phyloP scores from a whole-genome alignment of 2,113 vertebrate species.

The Narcine bancroftii region DNA sequence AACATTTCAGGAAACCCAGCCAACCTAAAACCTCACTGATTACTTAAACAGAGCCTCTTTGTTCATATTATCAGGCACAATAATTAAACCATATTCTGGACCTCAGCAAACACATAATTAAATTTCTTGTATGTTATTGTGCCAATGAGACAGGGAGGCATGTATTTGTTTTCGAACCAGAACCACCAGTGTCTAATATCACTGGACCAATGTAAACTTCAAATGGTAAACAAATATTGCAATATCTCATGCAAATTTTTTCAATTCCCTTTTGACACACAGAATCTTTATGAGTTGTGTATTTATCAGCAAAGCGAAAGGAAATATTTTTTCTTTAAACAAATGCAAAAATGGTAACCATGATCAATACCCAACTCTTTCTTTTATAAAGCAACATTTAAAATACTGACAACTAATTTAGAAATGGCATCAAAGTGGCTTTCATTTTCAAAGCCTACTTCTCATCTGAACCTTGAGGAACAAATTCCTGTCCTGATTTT shows the following conservation, averaged over 20 bases:
- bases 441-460: background rate
- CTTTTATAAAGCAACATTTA: background rate
- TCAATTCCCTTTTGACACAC: slow-evolving; percentile 42
- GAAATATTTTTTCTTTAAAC: background rate
- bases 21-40: slow-evolving; percentile 51
- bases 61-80: slow-evolving; percentile 52
- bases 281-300: background rate
- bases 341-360: background rate
- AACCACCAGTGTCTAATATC: background rate
- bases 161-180: background rate
- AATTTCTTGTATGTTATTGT: slow-evolving; percentile 42
- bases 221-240: slow-evolving; percentile 40
- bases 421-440: background rate
- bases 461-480: background rate
- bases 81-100: slow-evolving; percentile 51
- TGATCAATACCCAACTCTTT: background rate
- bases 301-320: background rate
- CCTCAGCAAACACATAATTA: slow-evolving; percentile 51
- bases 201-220: background rate
- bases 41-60: slow-evolving; percentile 54
- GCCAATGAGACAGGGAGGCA: background rate
- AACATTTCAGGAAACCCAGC: slow-evolving; percentile 52
- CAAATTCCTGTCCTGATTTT: background rate
- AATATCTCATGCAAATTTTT: slow-evolving; percentile 46
- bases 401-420: background rate